Base-by-base conservation (phyloP, 2,888 invertebrate genomes). In the Polymixis lichenea region DNA sequence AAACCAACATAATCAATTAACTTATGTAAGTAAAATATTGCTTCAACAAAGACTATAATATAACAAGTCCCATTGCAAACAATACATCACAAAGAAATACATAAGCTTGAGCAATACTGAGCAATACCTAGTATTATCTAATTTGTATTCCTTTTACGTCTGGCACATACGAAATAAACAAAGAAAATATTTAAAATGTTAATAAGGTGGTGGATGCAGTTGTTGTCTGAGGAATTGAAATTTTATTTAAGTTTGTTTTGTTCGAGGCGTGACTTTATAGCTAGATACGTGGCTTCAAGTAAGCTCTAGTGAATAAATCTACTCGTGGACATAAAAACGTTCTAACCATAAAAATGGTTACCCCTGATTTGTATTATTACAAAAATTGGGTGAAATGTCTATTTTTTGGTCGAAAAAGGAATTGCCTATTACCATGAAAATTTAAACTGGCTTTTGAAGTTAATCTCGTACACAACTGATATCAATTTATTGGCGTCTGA, bases 121-220 rank as follows among this genome's bases (percentile, higher is more conserved):
- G 51, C 43, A 65, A 68, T 69, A 69, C 64, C 11, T 32, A 66
- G 72, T 64, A 22, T 56, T 28, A 69, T 43, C 49, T 80, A 1
- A 78, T 86, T 83, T 65, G n/a, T 86, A 86, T 86, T 86, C 86
- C 15, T 17, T 17, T n/a, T 17, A 56, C 66, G 51, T 69, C 22
- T 3, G 56, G 6, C 15, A 28, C 25, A 51, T 51, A 49, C 43
- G 43, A 80, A 82, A 82, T 61, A 86, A 82, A 86, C 73, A 78
- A 77, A 84, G 80, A 77, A 82, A 86, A 78, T 72, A 17, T 64
- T 72, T 62, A 68, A 77, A 82, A 65, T 64, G 53, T 62, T 49
- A 28, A n/a, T 71, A 61, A 9, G 79, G 78, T 77, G 8, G 3
- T 17, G 19, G 0, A 3, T 0, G 19, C 69, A 19, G 77, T 86